Conservation (phyloP, 2,113 vertebrate genomes). For the Gallinago undulata region DNA sequence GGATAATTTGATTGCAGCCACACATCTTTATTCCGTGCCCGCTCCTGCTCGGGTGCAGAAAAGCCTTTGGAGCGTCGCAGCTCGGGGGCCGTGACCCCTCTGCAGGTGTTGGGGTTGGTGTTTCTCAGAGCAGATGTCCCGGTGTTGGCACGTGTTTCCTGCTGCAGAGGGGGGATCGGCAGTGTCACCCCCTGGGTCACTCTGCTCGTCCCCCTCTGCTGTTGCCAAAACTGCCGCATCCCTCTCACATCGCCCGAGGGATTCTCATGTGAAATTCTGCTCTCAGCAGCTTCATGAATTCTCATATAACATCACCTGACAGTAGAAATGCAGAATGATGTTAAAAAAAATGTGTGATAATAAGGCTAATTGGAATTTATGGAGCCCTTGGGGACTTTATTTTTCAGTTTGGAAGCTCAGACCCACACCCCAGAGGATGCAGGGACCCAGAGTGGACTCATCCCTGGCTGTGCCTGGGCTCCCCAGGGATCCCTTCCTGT, state of each 20-base stretch:
- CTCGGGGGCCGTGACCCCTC: neutral
- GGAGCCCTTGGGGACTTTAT: neutral
- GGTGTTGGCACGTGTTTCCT: neutral
- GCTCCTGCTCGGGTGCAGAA: neutral
- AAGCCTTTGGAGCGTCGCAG: neutral
- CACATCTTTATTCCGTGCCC: slow-evolving; percentile 1
- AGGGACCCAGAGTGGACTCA: neutral
- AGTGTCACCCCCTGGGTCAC: neutral
- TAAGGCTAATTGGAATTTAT: neutral
- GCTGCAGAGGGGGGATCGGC: neutral
- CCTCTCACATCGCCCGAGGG: neutral
- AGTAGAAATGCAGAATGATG: neutral
- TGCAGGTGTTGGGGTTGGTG: neutral
- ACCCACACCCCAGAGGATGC: neutral
- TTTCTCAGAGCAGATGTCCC: neutral
- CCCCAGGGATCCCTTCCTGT: neutral
- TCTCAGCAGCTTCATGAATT: neutral
- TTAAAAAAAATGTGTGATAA: neutral
- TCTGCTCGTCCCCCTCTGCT: neutral
- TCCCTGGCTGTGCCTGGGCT: neutral
- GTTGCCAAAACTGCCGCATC: neutral
- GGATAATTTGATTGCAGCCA: slow-evolving; percentile 37
- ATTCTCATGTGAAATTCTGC: neutral
- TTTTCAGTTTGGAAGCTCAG: neutral
- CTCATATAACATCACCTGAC: neutral